phyloP scores from a whole-genome alignment of 92 coral and sea anemone species.

The Heteractis magnifica region DNA sequence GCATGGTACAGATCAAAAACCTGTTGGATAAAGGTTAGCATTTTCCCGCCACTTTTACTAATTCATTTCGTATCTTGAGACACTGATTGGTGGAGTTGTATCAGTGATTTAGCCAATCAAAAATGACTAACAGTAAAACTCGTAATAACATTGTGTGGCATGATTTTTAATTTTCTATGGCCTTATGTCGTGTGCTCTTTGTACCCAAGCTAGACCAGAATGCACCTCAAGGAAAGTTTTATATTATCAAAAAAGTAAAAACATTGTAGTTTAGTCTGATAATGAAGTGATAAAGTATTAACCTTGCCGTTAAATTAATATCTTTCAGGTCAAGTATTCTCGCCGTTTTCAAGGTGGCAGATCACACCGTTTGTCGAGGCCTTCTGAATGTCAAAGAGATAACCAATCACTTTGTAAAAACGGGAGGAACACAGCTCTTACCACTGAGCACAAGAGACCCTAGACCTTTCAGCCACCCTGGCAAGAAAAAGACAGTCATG shows the following conservation, averaged over 20 bases:
- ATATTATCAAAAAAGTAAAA: neutral
- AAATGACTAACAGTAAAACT: too few relatives aligned
- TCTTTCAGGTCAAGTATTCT: slow-evolving; percentile 5
- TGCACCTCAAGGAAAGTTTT: neutral
- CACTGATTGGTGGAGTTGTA: neutral
- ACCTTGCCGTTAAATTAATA: neutral
- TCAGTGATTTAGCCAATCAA: neutral
- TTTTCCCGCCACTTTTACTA: neutral
- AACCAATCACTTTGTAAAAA: neutral
- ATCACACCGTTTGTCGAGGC: neutral
- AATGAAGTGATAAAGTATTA: too few relatives aligned
- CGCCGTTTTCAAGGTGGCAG: slow-evolving; percentile 11
- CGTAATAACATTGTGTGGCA: too few relatives aligned
- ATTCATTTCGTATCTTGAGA: neutral
- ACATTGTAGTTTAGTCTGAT: too few relatives aligned
- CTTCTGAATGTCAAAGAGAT: neutral
- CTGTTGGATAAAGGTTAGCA: slow-evolving; percentile 6
- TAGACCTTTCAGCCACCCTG: neutral
- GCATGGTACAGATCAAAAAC: neutral
- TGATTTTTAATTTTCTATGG: too few relatives aligned
- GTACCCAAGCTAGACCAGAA: too few relatives aligned
- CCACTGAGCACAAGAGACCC: neutral
- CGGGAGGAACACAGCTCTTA: neutral
- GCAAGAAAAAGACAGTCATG: neutral
- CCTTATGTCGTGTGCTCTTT: too few relatives aligned